Evolutionary conservation across 2,888 invertebrate species (phyloP).

Genomic region (Ennomos quercinarius): DNA sequence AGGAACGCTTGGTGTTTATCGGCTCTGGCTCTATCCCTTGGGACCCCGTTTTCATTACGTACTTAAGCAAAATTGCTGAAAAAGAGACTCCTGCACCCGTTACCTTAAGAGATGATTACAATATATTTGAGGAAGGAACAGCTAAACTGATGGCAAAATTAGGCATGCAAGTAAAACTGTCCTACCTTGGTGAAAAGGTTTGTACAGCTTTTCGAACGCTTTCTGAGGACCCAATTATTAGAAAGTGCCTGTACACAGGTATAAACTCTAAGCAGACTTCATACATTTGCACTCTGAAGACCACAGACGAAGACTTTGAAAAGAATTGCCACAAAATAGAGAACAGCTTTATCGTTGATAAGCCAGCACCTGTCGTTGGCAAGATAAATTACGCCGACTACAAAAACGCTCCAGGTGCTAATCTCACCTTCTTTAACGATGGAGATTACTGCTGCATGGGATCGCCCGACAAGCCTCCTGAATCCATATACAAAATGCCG

Average conservation of each 20-base stretch:
- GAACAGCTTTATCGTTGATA: conserved; percentile 60
- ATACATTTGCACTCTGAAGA: conserved; percentile 76
- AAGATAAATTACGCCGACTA: conserved; percentile 68
- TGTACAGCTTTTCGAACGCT: conserved; percentile 73
- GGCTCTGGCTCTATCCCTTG: conserved; percentile 67
- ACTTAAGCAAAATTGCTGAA: conserved; percentile 60
- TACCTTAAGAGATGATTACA: conserved; percentile 70
- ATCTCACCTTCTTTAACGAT: conserved; percentile 69
- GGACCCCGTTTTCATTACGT: conserved; percentile 67
- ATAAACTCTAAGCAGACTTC: conserved; percentile 76
- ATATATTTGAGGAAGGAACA: conserved; percentile 76
- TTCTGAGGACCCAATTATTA: conserved; percentile 70
- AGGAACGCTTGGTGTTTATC: conserved; percentile 68
- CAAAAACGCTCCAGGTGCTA: conserved; percentile 73
- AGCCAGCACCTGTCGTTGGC: conserved; percentile 44
- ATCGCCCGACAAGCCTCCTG: conserved; percentile 73
- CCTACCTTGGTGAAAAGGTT: conserved; percentile 68
- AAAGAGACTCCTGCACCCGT: conserved; percentile 57
- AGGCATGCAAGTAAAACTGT: conserved; percentile 70
- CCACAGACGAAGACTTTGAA: conserved; percentile 69
- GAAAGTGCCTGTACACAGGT: conserved; percentile 74
- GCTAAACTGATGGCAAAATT: conserved; percentile 73
- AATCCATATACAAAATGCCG: conserved; percentile 67
- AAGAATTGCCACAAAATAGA: conserved; percentile 69
- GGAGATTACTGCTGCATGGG: conserved; percentile 73